Evolutionary conservation across 53 echinoderm and acorn worm genomes (phyloP).

Genomic region (Apostichopus leukothele): DNA sequence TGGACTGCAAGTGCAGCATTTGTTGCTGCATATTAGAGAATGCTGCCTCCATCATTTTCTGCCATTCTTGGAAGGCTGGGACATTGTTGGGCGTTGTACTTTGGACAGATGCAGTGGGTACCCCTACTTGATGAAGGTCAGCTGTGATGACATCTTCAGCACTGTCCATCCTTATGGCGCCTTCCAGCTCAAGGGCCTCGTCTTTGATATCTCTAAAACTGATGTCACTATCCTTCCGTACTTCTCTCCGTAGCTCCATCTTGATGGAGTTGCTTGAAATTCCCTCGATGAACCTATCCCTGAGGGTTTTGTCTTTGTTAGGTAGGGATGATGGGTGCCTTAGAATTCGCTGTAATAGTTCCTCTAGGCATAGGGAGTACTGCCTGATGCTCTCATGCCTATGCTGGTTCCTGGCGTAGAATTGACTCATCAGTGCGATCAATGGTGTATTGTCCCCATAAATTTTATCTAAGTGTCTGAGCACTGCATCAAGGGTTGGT

Average conservation of each 20-base stretch:
- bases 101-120: not conserved
- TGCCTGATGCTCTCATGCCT: not conserved
- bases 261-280: not conserved
- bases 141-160: not conserved
- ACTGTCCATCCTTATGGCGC: not conserved
- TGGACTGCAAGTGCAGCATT: not conserved
- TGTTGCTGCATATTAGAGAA: not conserved
- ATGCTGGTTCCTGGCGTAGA: slow-evolving; percentile 8
- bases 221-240: not conserved
- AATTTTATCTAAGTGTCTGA: not conserved
- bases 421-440: not conserved
- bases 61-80: not conserved
- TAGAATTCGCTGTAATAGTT: not conserved
- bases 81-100: not conserved
- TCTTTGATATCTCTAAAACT: not conserved
- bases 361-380: not conserved
- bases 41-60: not conserved
- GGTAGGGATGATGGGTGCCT: not conserved
- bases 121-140: not conserved
- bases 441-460: slow-evolving; percentile 22
- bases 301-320: not conserved
- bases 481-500: not conserved
- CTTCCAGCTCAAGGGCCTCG: slow-evolving; percentile 5
- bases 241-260: slow-evolving; percentile 4
- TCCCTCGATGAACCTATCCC: slow-evolving; percentile 6